These are phyloP conservation scores for Siderastrea siderea DNA, from an alignment of 92 coral and sea anemone species.

Conservation along the genomic window DNA sequence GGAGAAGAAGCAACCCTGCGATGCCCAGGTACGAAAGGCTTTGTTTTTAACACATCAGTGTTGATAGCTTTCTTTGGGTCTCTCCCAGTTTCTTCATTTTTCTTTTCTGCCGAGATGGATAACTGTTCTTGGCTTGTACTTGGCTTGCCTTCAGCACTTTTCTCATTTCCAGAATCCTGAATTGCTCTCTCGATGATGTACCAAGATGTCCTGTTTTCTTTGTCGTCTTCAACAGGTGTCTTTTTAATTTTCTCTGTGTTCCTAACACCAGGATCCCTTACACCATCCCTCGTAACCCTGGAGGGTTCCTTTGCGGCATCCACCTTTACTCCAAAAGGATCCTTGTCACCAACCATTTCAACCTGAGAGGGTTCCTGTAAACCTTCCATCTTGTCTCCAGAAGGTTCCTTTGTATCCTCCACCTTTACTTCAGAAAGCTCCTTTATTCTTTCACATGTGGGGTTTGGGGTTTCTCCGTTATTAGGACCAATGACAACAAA, in stretches of 20 bases:
- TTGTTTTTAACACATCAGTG: neutral
- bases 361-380: neutral
- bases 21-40: conserved; percentile 70
- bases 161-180: conserved; percentile 1
- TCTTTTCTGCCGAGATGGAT: neutral
- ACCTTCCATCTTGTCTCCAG: neutral
- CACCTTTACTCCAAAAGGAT: neutral
- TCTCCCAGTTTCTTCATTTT: conserved; percentile 10
- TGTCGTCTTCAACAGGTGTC: neutral
- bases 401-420: neutral
- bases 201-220: neutral
- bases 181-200: neutral
- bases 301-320: neutral
- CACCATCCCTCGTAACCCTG: neutral
- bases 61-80: neutral
- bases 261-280: neutral
- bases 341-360: neutral
- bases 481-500: conserved; percentile 20
- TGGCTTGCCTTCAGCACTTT: neutral
- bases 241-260: neutral
- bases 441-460: neutral
- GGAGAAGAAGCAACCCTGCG: conserved; percentile 83
- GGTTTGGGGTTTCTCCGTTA: neutral
- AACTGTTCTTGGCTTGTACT: neutral
- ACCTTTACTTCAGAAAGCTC: neutral